Percentiles rank a stretch among this genome's conserved stretches.
These are phyloP conservation scores for Brotula barbata DNA, from an alignment of 2,797 vertebrate genomes.

Conservation along the genomic window DNA sequence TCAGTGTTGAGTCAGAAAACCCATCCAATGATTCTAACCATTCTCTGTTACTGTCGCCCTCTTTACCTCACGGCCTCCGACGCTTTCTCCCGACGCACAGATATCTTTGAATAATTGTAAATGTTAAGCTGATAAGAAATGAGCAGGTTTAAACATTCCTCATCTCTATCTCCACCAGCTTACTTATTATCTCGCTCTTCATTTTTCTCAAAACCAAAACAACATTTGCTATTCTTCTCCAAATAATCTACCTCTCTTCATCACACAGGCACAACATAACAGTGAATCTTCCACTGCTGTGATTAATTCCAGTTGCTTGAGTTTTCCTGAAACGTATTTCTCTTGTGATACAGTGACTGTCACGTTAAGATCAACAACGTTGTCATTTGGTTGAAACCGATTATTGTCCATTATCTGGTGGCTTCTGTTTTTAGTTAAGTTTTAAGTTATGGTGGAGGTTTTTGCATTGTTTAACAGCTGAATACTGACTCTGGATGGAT, in stretches of 20 bases:
- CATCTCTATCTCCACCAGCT: slow-evolving; percentile 38
- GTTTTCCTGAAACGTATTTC: too few relatives aligned
- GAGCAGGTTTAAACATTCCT: slow-evolving; percentile 48
- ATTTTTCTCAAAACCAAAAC: slow-evolving; percentile 45
- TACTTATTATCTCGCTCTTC: slow-evolving; percentile 36
- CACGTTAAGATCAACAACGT: neutral
- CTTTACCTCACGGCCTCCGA: too few relatives aligned
- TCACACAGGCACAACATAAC: slow-evolving; percentile 23
- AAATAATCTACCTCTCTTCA: slow-evolving; percentile 25
- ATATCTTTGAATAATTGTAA: slow-evolving; percentile 48
- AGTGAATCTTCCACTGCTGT: slow-evolving; percentile 7
- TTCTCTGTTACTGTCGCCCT: too few relatives aligned
- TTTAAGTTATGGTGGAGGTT: too few relatives aligned
- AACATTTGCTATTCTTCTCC: slow-evolving; percentile 16
- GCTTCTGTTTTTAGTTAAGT: too few relatives aligned
- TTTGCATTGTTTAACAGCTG: too few relatives aligned
- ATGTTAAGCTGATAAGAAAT: slow-evolving; percentile 37
- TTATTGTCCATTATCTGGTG: too few relatives aligned
- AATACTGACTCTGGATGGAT: too few relatives aligned
- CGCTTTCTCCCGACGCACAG: slow-evolving; percentile 40
- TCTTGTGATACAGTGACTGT: too few relatives aligned
- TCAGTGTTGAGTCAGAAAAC: too few relatives aligned
- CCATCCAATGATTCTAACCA: too few relatives aligned
- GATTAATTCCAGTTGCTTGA: neutral
- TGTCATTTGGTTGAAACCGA: neutral